phyloP scores from a whole-genome alignment of 2,797 vertebrate genomes.

The Chelonia mydas region DNA sequence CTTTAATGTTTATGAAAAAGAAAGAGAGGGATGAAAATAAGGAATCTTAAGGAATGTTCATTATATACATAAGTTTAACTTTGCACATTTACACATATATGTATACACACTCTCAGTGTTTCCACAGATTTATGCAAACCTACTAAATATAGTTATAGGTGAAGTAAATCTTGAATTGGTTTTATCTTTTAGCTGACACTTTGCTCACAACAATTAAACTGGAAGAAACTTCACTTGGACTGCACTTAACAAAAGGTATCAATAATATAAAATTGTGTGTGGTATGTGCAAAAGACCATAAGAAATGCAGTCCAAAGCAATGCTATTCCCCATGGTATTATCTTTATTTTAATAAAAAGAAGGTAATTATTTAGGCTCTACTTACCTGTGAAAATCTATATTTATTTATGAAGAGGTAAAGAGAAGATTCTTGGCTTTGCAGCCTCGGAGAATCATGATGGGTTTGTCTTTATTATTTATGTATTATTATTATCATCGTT shows the following conservation, averaged over 20 bases:
- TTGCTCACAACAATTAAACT: conserved; percentile 50
- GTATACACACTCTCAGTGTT: conserved; percentile 31
- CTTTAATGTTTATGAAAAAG: conserved; percentile 1
- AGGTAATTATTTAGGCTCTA: background rate
- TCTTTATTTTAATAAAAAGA: background rate
- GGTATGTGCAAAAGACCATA: background rate
- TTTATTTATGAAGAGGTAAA: background rate
- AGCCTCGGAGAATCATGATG: conserved; percentile 4
- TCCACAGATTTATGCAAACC: conserved; percentile 41
- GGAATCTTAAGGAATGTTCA: conserved; percentile 6
- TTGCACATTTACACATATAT: conserved; percentile 6
- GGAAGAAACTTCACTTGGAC: conserved; percentile 41
- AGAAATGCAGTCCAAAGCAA: background rate
- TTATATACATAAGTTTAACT: conserved; percentile 49
- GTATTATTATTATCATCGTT: background rate
- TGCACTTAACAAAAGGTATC: conserved; percentile 47
- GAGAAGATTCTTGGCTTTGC: background rate
- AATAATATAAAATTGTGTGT: background rate
- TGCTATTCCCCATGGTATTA: background rate
- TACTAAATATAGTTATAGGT: conserved; percentile 46
- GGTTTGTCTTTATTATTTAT: background rate
- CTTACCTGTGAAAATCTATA: background rate
- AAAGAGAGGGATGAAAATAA: conserved; percentile 42
- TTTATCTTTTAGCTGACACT: conserved; percentile 5
- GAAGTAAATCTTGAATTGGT: conserved; percentile 33